These are phyloP conservation scores for Nomada fabriciana DNA, from an alignment of 2,888 invertebrate species.

Conservation along the genomic window DNA sequence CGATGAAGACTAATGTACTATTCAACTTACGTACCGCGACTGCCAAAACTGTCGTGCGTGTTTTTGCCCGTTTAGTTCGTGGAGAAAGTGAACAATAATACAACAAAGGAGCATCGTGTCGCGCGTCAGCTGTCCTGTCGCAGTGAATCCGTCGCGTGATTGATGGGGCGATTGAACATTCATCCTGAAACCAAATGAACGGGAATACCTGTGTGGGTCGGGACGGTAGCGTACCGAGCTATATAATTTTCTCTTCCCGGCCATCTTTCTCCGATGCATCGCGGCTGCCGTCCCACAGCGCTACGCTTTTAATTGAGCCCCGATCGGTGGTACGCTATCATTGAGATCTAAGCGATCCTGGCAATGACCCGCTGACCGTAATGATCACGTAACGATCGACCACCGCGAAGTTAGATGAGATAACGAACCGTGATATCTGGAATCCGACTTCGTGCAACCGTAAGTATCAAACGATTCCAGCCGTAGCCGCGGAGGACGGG, in stretches of 20 bases:
- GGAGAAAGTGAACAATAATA: no score
- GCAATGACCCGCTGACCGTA: conserved; percentile 81
- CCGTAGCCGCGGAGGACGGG: conserved; percentile 31
- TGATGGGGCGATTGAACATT: conserved; percentile 18
- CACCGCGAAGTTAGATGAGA: conserved; percentile 75
- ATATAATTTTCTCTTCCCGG: conserved; percentile 69
- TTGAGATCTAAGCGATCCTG: conserved; percentile 79
- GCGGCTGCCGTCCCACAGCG: conserved; percentile 53
- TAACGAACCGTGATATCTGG: conserved; percentile 70
- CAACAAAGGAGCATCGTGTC: neutral
- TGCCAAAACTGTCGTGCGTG: neutral
- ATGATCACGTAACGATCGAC: conserved; percentile 79
- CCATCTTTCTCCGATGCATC: conserved; percentile 43
- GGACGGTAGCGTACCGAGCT: conserved; percentile 27
- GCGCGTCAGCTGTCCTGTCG: neutral
- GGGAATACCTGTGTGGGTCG: neutral
- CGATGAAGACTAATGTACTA: neutral
- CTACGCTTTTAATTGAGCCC: conserved; percentile 76
- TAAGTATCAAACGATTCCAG: conserved; percentile 60
- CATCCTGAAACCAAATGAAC: neutral
- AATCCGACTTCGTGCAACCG: conserved; percentile 64
- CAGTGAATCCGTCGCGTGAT: neutral
- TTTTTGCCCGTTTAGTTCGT: neutral
- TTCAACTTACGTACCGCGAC: neutral
- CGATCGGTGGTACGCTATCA: conserved; percentile 74